A percentile compares a stretch with the other conserved stretches of the same genome.
These are phyloP conservation scores for Amphiura filiformis DNA, from an alignment of 35 echinoderm and acorn worm species.

Conservation along the genomic window DNA sequence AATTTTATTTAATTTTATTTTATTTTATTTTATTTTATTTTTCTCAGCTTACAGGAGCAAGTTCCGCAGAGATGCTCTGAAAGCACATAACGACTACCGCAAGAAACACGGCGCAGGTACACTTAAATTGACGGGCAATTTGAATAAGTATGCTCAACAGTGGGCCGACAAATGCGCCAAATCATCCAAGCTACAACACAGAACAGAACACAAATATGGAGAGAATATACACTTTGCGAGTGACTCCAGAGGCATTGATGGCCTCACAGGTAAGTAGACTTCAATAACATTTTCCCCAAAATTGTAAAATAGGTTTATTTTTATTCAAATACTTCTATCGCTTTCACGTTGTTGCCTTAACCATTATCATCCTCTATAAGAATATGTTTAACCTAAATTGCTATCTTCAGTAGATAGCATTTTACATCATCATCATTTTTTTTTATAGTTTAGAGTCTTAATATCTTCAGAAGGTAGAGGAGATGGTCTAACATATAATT, in stretches of 20 bases:
- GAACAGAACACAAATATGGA: conserved; percentile 85
- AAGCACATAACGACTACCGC: conserved; percentile 90
- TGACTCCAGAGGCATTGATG: conserved; percentile 75
- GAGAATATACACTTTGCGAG: conserved; percentile 83
- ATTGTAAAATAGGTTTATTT: no score
- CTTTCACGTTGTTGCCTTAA: no score
- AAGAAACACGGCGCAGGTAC: conserved; percentile 67
- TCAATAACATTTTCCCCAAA: no score
- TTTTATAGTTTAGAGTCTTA: no score
- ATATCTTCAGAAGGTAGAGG: no score
- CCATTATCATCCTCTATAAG: no score
- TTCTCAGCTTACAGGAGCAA: conserved; percentile 60
- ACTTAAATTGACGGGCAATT: conserved; percentile 46
- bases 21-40: conserved; percentile 1
- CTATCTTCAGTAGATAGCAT: no score
- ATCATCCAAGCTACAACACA: conserved; percentile 66
- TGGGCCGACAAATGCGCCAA: conserved; percentile 91
- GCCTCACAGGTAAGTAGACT: conserved; percentile 61
- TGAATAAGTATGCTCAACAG: conserved; percentile 92
- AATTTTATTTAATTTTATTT: no score
- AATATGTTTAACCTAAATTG: no score
- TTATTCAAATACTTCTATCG: no score
- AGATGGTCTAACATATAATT: no score
- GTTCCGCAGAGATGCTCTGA: conserved; percentile 77
- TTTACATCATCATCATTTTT: no score